A percentile compares a stretch with the other conserved stretches of the same genome.
These are phyloP conservation scores for Hippopotamus amphibius DNA, from an alignment of 2,113 vertebrate species.

Conservation along the genomic window DNA sequence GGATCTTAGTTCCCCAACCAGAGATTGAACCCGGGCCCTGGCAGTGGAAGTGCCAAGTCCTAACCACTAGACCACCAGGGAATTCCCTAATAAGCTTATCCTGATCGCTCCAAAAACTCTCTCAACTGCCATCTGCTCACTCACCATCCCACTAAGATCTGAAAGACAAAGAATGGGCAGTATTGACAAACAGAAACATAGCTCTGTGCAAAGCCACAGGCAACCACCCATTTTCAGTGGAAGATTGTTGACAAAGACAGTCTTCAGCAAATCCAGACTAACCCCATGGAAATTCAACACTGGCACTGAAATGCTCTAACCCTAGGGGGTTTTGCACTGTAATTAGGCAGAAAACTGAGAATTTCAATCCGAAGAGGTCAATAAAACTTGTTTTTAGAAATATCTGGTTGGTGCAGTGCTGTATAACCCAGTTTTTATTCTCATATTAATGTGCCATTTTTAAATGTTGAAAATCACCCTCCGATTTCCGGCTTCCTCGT, in stretches of 20 bases:
- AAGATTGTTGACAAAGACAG: constrained; percentile 20
- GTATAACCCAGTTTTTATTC: neutral
- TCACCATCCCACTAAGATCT: neutral
- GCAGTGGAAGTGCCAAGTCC: too few species aligned
- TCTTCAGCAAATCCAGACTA: neutral
- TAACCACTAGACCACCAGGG: too few species aligned
- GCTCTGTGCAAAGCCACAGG: neutral
- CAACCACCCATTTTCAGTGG: neutral
- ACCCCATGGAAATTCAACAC: neutral
- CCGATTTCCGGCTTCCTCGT: neutral
- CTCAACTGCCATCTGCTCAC: neutral
- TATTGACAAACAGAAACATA: neutral
- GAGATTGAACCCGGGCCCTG: too few species aligned
- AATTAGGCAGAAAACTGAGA: neutral
- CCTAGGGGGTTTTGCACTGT: neutral
- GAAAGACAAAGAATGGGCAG: neutral
- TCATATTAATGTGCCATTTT: neutral
- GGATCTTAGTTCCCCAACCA: too few species aligned
- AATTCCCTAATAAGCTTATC: neutral
- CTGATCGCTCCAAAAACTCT: neutral
- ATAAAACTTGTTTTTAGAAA: neutral
- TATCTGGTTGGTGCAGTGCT: neutral
- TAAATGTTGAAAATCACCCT: neutral
- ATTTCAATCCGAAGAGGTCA: neutral
- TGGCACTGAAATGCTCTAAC: neutral